These are phyloP conservation scores for Sicus ferrugineus DNA, from an alignment of 2,888 invertebrate species.

Conservation along the genomic window DNA sequence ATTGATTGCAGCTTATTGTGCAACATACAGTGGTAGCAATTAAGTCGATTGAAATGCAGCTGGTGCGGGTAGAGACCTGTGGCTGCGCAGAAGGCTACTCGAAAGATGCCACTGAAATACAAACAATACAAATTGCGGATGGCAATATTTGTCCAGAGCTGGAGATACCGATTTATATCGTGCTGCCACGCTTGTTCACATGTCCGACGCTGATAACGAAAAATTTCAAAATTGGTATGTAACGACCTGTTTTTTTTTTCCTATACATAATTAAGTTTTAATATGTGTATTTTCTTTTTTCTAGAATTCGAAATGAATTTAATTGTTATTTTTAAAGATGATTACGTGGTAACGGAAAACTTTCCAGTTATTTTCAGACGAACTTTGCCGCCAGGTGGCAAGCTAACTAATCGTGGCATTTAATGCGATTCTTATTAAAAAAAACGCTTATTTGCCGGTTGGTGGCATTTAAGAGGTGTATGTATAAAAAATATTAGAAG, in stretches of 20 bases:
- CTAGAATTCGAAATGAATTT: conserved; percentile 95
- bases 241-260: background rate
- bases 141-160: conserved; percentile 86
- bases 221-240: conserved; percentile 92
- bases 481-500: background rate
- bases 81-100: conserved; percentile 91
- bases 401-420: conserved; percentile 43
- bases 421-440: conserved; percentile 27
- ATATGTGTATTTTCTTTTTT: conserved; percentile 27
- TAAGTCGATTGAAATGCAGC: conserved; percentile 91
- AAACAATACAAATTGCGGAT: conserved; percentile 96
- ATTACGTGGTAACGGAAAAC: conserved; percentile 93
- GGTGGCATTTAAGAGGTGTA: background rate
- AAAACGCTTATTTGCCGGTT: background rate
- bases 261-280: no score
- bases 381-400: conserved; percentile 44
- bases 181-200: conserved; percentile 93
- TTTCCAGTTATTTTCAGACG: conserved; percentile 70
- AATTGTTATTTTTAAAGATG: conserved; percentile 90
- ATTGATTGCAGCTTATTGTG: conserved; percentile 71
- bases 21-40: conserved; percentile 84
- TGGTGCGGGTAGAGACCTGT: conserved; percentile 94
- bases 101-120: conserved; percentile 97
- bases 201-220: conserved; percentile 90
- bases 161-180: conserved; percentile 91